Conservation (phyloP, 1,140 invertebrate genomes). For the Atta colombica region DNA sequence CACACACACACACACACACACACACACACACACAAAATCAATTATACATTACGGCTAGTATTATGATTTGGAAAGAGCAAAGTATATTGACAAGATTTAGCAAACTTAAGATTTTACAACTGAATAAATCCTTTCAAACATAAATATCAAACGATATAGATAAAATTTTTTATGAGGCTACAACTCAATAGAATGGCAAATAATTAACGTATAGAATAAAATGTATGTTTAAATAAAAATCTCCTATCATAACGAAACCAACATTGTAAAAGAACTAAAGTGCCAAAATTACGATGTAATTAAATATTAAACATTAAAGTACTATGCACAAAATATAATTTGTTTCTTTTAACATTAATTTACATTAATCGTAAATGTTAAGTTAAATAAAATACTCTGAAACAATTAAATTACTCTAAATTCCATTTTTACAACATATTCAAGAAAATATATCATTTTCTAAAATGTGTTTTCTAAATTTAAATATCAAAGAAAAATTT, state of each 20-base stretch:
- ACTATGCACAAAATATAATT: not conserved
- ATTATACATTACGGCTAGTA: not conserved
- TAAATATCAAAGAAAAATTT: not conserved
- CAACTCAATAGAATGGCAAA: not conserved
- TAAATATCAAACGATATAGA: conserved; percentile 20
- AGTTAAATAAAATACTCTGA: not conserved
- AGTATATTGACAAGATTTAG: not conserved
- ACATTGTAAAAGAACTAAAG: not conserved
- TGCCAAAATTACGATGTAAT: not conserved
- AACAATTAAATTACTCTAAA: not conserved
- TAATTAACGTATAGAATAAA: not conserved
- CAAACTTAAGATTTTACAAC: conserved; percentile 10
- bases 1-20: too few relatives aligned
- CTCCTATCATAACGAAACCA: not conserved
- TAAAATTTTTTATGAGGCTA: conserved; percentile 26
- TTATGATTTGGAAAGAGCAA: not conserved
- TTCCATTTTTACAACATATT: not conserved
- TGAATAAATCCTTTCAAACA: conserved; percentile 15
- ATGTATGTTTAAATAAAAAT: not conserved
- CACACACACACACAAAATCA: not conserved
- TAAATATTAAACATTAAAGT: not conserved
- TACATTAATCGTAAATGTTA: too few relatives aligned
- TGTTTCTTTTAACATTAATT: not conserved
- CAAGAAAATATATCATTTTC: not conserved
- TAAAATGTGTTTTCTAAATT: not conserved